These are phyloP conservation scores for Dasyornis broadbenti DNA, from an alignment of 2,113 vertebrate species.

Conservation along the genomic window DNA sequence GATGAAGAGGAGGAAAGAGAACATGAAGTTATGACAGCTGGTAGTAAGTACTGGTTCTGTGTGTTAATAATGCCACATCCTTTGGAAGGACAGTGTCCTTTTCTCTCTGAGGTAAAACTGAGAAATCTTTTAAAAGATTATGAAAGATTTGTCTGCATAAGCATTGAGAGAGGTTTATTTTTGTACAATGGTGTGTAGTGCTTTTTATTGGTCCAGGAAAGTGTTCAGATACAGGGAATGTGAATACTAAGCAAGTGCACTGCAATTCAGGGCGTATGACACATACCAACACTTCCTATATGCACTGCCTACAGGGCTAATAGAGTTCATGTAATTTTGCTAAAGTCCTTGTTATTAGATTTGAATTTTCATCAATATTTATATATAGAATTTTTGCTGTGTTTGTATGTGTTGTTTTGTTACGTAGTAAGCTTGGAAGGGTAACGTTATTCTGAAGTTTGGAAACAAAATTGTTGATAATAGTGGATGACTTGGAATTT, in stretches of 20 bases:
- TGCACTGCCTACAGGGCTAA: neutral
- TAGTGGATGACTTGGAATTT: neutral
- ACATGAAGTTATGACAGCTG: slow-evolving; percentile 96
- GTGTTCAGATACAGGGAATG: neutral
- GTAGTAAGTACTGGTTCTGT: slow-evolving; percentile 81
- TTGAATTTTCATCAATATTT: neutral
- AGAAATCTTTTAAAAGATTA: neutral
- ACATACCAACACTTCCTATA: rapidly evolving
- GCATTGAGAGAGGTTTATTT: neutral
- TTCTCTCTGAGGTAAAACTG: neutral
- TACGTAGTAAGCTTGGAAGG: neutral
- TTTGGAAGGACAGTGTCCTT: neutral
- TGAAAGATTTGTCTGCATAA: neutral
- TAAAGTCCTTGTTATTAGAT: neutral
- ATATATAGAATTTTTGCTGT: neutral
- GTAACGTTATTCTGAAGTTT: neutral
- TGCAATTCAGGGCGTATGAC: neutral
- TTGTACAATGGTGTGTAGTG: neutral
- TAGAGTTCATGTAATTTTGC: neutral
- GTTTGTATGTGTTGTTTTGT: neutral
- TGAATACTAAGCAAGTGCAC: neutral
- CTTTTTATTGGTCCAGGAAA: neutral
- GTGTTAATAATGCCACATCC: neutral
- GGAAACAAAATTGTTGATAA: neutral
- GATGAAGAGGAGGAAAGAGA: slow-evolving; percentile 93